A percentile compares a stretch with the other conserved stretches of the same genome.
Evolutionary conservation across 2,888 invertebrate genomes (phyloP).

Genomic region (Amaurobius ferox): DNA sequence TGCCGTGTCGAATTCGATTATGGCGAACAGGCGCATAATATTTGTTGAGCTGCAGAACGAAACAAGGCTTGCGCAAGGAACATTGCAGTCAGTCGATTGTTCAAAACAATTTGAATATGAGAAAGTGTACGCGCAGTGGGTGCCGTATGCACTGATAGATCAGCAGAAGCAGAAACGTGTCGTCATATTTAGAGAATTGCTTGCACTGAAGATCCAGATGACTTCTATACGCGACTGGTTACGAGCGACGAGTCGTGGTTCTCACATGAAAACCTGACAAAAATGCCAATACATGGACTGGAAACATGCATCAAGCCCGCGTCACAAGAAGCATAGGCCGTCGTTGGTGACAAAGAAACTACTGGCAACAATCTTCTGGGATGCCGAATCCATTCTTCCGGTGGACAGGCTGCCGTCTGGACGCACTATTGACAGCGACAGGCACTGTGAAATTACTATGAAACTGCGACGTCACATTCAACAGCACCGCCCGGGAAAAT

Average conservation of each 20-base stretch:
- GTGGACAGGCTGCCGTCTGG: slow-evolving; percentile 25
- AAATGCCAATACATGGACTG: neutral
- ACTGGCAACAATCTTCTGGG: slow-evolving; percentile 22
- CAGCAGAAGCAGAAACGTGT: slow-evolving; percentile 6
- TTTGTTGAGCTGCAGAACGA: too few relatives aligned
- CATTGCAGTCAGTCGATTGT: too few relatives aligned
- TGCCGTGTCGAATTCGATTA: too few relatives aligned
- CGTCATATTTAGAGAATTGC: too few relatives aligned
- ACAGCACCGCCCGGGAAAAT: too few relatives aligned
- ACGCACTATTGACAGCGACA: neutral
- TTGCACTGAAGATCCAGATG: neutral
- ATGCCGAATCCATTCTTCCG: neutral
- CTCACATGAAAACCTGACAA: neutral
- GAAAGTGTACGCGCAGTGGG: neutral
- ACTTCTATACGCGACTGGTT: too few relatives aligned
- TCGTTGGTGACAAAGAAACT: neutral
- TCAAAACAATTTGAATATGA: too few relatives aligned
- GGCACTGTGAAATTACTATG: neutral
- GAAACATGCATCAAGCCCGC: slow-evolving; percentile 9
- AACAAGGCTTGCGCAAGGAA: neutral
- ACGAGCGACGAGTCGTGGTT: neutral
- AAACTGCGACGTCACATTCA: too few relatives aligned
- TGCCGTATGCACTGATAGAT: neutral
- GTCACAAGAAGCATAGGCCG: too few relatives aligned
- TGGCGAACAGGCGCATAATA: too few relatives aligned